Evolutionary conservation across 1,140 invertebrate species (phyloP), one percentile per base, ranked within the genome.

Genomic region (Achatina immaculata): DNA sequence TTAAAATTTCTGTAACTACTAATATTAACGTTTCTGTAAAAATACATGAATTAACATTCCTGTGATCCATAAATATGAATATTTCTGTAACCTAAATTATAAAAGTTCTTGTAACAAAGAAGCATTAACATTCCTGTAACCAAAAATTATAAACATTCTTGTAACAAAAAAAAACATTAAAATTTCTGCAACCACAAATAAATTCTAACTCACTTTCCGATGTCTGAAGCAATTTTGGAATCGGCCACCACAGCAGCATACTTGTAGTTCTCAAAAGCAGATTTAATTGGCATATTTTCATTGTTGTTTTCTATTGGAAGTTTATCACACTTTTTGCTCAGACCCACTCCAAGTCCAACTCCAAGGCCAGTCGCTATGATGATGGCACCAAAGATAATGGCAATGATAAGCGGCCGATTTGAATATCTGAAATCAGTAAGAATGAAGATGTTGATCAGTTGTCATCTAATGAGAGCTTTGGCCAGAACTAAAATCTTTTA

Each of bases 331-430:
- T 36, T 16, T 66, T 74, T 55, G 14, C 65, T 65, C 31, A 81
- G 62, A 0, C 80, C 80, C 21, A 81, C 31, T 19, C 51, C 80
- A 34, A 81, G 73, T 28, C 80, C 80, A 40, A 76, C 48, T 16
- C 51, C 80, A 31, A 81, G 62, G 28, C 80, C 80, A 42, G 76
- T 62, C 3, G 45, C 73, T 6, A 81, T 72, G 72, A 81, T 81
- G 58, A 81, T n/a, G 21, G 80, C 72, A n/a, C 80, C 80, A 34
- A 65, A 40, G 42, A 81, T 34, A 42, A 81, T 75, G 55, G 80
- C 80, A 16, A 42, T 31, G 16, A 58, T 34, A 24, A 42, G 2
- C 1, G 4, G 38, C 7, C 42, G 14, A 38, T 42, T 42, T 1
- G 68, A 42, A 38, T 34, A 43, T 4, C 68, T 69, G 68, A 40